Evolutionary conservation across 2,888 invertebrate genomes (phyloP), one percentile per base, ranked within the genome.

Genomic region (Agrypnus murinus): DNA sequence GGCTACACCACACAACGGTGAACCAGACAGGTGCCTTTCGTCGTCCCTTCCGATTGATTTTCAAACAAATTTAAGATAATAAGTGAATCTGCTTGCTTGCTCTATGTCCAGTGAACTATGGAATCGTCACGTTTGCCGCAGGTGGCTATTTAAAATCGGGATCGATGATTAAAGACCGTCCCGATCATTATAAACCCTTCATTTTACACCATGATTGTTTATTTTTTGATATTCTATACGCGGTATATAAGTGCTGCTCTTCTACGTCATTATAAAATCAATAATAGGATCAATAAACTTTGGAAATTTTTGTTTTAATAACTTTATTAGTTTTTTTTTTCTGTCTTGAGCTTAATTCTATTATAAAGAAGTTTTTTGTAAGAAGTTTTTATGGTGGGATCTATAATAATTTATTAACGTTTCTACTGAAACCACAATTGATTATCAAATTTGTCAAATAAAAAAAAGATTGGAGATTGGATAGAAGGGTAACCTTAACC

Each of bases 61-160:
- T 67, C 69, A 73, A 74, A 73, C 73, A 75, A 75, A 75, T 74
- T 74, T 71, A 65, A 66, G 69, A 71, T 72, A 74, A 73, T 72
- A 50, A 73, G 73, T 74, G 71, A 64, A 58, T n/a, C n/a, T n/a
- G n/a, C n/a, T n/a, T n/a, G n/a, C n/a, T n/a, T n/a, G 46, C 40
- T 50, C 50, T 75, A 77, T 80, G 77, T 72, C 72, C 80, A 82
- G 81, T 83, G 83, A 83, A 82, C 81, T 83, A 82, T 83, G 82
- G 80, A 75, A 76, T 64, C 75, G 73, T 80, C 83, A 83, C 83
- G 83, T 82, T 75, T 67, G 62, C 69, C 74, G 80, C 82, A 82
- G 81, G 82, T 82, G 82, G 75, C 71, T 73, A 74, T 74, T 75
- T 69, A 70, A 60, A n/a, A 69, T 65, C 60, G 71, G 45, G n/a